phyloP scores from a whole-genome alignment of 2,113 vertebrate species.

The Oncorhynchus mykiss region DNA sequence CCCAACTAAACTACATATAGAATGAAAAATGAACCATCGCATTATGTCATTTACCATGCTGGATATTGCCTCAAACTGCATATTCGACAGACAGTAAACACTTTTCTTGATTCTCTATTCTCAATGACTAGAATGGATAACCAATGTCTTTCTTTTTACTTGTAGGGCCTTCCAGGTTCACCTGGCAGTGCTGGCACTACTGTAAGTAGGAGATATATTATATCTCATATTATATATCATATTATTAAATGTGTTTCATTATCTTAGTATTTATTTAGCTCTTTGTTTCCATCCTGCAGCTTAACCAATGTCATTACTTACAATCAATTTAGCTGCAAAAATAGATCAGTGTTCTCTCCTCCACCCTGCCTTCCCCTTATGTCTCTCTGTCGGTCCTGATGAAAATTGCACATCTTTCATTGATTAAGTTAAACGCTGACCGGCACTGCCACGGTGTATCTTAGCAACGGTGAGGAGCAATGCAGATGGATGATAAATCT shows the following conservation, averaged over 20 bases:
- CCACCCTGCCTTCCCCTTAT: background rate
- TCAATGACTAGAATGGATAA: background rate
- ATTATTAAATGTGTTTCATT: background rate
- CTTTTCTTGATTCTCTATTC: conserved; percentile 12
- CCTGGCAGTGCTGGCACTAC: conserved; percentile 65
- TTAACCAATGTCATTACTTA: too few relatives aligned
- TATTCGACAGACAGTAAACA: background rate
- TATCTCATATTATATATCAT: too few relatives aligned
- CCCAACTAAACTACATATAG: background rate
- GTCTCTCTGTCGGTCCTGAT: background rate
- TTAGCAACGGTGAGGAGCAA: conserved; percentile 56
- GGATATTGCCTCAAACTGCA: background rate
- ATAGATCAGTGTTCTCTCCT: background rate
- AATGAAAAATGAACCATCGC: background rate
- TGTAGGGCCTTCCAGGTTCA: conserved; percentile 75
- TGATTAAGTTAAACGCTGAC: conserved; percentile 48
- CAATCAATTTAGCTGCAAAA: background rate
- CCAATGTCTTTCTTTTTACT: background rate
- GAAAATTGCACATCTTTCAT: conserved; percentile 38
- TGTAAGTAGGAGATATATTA: conserved; percentile 67
- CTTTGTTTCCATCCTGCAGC: too few relatives aligned
- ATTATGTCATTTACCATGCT: background rate
- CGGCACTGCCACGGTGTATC: conserved; percentile 47
- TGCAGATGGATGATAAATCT: conserved; percentile 53
- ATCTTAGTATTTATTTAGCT: too few relatives aligned